These are phyloP conservation scores for Anhinga rufa DNA, from an alignment of 2,113 vertebrate species.

Conservation along the genomic window DNA sequence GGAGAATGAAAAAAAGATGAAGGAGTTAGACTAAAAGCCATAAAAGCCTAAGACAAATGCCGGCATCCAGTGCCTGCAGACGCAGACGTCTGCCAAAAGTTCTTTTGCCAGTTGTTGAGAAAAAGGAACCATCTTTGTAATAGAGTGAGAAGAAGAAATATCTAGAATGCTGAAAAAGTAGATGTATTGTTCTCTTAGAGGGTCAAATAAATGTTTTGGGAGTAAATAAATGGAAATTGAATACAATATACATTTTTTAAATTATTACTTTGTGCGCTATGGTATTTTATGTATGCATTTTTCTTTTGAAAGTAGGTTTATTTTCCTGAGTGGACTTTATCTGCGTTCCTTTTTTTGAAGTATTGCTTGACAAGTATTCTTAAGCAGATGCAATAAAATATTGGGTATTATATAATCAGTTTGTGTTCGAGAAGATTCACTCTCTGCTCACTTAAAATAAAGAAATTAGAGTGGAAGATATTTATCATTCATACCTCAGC, in stretches of 20 bases:
- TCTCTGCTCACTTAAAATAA: neutral
- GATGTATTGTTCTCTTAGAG: neutral
- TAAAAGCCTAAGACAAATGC: neutral
- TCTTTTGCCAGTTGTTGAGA: neutral
- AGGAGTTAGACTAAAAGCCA: neutral
- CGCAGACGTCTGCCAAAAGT: neutral
- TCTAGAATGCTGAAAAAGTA: neutral
- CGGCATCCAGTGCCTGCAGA: neutral
- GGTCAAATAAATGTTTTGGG: neutral
- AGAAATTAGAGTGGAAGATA: neutral
- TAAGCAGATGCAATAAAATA: neutral
- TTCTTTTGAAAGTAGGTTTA: neutral
- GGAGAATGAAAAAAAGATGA: neutral
- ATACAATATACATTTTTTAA: fast-evolving
- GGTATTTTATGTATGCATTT: neutral
- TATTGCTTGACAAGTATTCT: neutral
- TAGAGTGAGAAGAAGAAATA: neutral
- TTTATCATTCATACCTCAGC: neutral
- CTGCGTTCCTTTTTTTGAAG: neutral
- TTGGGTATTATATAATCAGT: neutral
- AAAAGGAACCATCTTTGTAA: neutral
- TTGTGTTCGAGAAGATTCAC: neutral
- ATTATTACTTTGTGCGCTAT: neutral
- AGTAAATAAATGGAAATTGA: neutral
- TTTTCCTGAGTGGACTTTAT: neutral